Evolutionary conservation across 2,888 invertebrate genomes (phyloP).

Genomic region (Leptinotarsa rubiginosa): DNA sequence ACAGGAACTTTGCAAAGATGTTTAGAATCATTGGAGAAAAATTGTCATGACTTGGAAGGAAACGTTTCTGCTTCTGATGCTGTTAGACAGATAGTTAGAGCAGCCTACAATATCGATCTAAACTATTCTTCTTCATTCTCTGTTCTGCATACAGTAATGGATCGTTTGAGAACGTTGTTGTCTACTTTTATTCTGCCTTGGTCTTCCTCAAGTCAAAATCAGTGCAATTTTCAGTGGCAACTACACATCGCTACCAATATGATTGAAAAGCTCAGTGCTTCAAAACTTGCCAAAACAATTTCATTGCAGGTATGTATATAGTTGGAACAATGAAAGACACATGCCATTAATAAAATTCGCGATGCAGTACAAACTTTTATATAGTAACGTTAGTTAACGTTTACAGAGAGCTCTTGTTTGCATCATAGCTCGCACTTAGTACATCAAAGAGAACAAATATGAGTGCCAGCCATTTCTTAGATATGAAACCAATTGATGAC

Average conservation of each 20-base stretch:
- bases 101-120: constrained; percentile 82
- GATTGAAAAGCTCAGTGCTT: constrained; percentile 77
- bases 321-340: background rate
- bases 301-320: constrained; percentile 68
- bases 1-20: constrained; percentile 86
- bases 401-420: no score
- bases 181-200: constrained; percentile 73
- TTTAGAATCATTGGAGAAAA: constrained; percentile 74
- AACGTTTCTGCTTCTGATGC: constrained; percentile 76
- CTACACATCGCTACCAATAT: constrained; percentile 76
- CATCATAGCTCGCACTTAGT: no score
- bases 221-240: constrained; percentile 74
- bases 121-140: constrained; percentile 75
- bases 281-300: constrained; percentile 78
- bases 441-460: no score
- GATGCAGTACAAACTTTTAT: no score
- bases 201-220: constrained; percentile 65
- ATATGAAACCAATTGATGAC: no score
- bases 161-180: constrained; percentile 75
- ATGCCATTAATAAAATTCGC: no score
- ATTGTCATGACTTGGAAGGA: constrained; percentile 68
- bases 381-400: no score
- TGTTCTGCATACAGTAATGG: constrained; percentile 73
- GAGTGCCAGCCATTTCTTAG: no score
- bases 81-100: constrained; percentile 78